Conservation (phyloP, 2,113 vertebrate species). For the Strix uralensis region DNA sequence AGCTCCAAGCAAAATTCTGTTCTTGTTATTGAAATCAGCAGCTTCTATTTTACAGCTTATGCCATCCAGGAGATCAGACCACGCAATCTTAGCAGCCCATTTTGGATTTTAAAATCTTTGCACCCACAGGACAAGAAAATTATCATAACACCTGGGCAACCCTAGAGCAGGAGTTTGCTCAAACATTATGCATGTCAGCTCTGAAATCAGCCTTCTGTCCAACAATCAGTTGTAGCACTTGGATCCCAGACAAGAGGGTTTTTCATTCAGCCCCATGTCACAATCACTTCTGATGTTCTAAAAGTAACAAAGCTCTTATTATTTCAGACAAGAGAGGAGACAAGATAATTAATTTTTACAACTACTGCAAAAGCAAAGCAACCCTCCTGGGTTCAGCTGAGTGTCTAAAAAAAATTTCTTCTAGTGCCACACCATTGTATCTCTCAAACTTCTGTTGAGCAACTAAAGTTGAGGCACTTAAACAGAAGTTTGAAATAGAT, state of each 20-base stretch:
- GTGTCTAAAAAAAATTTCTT: neutral
- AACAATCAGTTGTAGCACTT: neutral
- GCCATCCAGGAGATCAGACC: neutral
- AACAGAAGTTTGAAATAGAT: neutral
- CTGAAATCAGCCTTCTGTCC: neutral
- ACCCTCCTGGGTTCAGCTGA: neutral
- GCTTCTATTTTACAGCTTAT: neutral
- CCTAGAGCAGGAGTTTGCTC: neutral
- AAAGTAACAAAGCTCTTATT: neutral
- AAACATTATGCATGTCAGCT: neutral
- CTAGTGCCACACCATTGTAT: fast-evolving
- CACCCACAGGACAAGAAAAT: neutral
- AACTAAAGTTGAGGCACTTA: neutral
- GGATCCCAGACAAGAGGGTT: neutral
- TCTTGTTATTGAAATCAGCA: neutral
- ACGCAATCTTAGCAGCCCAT: neutral
- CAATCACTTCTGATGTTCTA: neutral
- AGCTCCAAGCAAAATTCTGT: neutral
- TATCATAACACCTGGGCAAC: neutral
- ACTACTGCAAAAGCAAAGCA: neutral
- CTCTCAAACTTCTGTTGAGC: neutral
- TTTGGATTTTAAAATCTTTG: neutral
- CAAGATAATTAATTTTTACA: neutral
- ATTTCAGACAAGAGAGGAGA: neutral
- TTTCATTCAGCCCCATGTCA: neutral